Base-by-base conservation (phyloP, 2,113 vertebrate species). In the Zosterops pallidus region DNA sequence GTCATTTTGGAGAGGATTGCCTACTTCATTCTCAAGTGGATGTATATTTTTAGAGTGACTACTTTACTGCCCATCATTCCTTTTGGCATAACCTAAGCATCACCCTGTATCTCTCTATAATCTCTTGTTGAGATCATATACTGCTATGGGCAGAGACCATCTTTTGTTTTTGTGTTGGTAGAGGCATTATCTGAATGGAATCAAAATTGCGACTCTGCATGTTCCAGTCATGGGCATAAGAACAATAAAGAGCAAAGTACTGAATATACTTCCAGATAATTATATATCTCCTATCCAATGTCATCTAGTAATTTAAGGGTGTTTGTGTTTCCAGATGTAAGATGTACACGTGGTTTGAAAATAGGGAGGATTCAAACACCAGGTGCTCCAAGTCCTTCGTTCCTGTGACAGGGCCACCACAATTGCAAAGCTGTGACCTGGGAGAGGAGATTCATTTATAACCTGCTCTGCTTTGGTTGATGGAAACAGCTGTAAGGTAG, bases 321-420 rank as follows among this genome's bases (percentile, higher is more conserved):
- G 37, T 81, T 77, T 82, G 91, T 70, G 59, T 83, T 92, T 96
- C 71, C 88, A 93, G 60, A 89, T 92, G 95, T 95, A 76, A 95
- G 68, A 83, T 25, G 19, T 59, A 89, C 49, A 64, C 7, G 6
- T 33, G 28, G 63, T 71, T 95, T 89, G 33, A 92, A 93, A 96
- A 95, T 41, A 97, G 9, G 23, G 84, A 80, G 64, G 63, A 70
- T 95, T 97, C 82, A 95, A 95, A 87, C 69, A 83, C 37, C 22
- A 8, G 0, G 53, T 85, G 59, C 41, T 87, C 41, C 14, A 14
- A 87, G 84, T 81, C 50, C 69, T 95, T 92, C 19, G 0, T 55
- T 96, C 94, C 78, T 94, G 70, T 96, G 86, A 86, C 72, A 96
- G 31, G 78, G 65, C 26, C 88, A 96, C 65, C 57, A 65, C 41